Evolutionary conservation across 2,797 vertebrate species (phyloP).

Genomic region (Melanotaenia trifasciata): DNA sequence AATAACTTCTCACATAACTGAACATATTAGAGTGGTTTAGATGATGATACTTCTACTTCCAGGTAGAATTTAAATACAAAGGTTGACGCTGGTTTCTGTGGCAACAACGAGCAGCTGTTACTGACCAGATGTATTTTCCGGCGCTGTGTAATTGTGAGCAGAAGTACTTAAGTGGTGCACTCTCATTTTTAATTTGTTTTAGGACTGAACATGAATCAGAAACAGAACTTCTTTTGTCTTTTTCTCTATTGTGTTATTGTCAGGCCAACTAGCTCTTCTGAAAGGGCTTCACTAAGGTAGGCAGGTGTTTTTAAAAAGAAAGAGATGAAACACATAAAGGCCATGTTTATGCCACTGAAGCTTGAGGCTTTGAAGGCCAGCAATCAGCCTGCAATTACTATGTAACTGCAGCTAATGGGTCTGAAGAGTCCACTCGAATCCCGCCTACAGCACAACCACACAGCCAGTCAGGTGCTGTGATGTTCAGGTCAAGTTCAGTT

Average conservation of each 20-base stretch:
- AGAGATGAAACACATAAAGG: conserved; percentile 38
- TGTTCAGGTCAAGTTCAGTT: conserved; percentile 33
- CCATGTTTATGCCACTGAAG: conserved; percentile 48
- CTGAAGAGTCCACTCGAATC: conserved; percentile 70
- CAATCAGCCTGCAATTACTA: conserved; percentile 68
- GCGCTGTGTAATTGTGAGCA: conserved; percentile 50
- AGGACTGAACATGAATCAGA: conserved; percentile 46
- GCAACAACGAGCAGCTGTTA: conserved; percentile 45
- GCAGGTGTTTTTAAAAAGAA: conserved; percentile 61
- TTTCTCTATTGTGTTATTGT: conserved; percentile 54
- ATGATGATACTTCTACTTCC: conserved; percentile 20
- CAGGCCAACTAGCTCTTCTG: conserved; percentile 68
- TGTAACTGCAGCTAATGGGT: conserved; percentile 73
- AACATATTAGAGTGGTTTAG: conserved; percentile 28
- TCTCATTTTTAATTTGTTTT: conserved; percentile 53
- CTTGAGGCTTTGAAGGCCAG: conserved; percentile 62
- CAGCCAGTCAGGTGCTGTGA: conserved; percentile 28
- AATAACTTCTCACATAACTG: conserved; percentile 9
- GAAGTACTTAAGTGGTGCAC: conserved; percentile 47
- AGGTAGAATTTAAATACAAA: conserved; percentile 23
- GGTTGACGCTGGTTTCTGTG: conserved; percentile 52
- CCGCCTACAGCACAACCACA: conserved; percentile 33
- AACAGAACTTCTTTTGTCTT: conserved; percentile 57
- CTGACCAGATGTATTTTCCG: conserved; percentile 50
- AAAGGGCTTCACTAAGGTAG: conserved; percentile 62